Conservation (phyloP, 23 tunicate species). For the Aplidium turbinatum region DNA sequence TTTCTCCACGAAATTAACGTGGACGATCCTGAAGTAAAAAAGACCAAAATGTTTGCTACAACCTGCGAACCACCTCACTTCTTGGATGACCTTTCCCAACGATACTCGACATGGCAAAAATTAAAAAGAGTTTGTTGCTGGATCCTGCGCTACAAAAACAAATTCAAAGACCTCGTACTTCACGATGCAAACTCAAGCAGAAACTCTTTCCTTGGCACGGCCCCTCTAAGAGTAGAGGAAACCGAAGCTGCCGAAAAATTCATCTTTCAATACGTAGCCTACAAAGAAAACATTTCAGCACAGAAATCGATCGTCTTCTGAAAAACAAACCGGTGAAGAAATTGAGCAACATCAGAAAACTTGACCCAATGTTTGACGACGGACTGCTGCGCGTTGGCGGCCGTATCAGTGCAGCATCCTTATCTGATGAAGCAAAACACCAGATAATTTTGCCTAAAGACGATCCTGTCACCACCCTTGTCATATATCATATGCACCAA, state of each 20-base stretch:
- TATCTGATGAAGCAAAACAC: background rate
- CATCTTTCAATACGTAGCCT: background rate
- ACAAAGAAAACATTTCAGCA: background rate
- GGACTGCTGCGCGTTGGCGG: constrained; percentile 1
- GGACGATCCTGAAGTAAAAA: too few species aligned
- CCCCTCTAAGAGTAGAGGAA: constrained; percentile 5
- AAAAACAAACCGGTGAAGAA: background rate
- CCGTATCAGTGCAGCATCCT: background rate
- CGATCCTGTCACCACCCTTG: background rate
- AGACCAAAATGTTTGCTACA: too few species aligned
- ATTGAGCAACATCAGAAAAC: background rate
- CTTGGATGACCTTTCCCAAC: too few species aligned
- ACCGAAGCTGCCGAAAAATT: background rate
- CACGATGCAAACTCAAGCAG: too few species aligned
- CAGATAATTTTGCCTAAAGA: background rate
- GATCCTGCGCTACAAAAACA: constrained; percentile 16
- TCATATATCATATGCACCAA: background rate
- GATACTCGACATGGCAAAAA: constrained; percentile 31
- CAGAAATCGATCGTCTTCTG: background rate
- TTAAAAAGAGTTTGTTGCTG: constrained; percentile 19
- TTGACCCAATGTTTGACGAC: constrained; percentile 13
- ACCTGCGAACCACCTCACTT: too few species aligned
- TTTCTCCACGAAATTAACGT: too few species aligned
- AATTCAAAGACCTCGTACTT: too few species aligned
- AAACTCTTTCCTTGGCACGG: too few species aligned